phyloP scores from a whole-genome alignment of 2,797 vertebrate species.

The Dicrostonyx torquatus region DNA sequence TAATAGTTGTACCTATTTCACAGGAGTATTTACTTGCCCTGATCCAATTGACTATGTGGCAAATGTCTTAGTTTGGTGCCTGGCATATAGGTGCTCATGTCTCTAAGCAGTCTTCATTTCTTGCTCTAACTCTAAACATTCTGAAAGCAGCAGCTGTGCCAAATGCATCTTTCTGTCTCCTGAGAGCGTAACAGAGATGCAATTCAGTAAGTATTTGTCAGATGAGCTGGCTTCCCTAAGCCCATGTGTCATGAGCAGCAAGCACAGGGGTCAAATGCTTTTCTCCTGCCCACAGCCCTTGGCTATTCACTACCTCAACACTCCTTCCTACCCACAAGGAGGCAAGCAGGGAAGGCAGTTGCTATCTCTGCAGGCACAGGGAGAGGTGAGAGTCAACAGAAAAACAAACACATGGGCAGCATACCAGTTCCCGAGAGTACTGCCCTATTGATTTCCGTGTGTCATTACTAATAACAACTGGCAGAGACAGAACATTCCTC shows the following conservation, averaged over 20 bases:
- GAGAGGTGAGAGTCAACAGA: constrained; percentile 62
- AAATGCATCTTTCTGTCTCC: constrained; percentile 39
- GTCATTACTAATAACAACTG: constrained; percentile 69
- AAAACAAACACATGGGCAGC: constrained; percentile 35
- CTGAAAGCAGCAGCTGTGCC: constrained; percentile 45
- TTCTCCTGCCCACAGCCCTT: neutral
- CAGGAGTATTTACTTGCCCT: constrained; percentile 20
- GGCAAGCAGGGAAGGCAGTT: neutral
- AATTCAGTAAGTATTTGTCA: constrained; percentile 53
- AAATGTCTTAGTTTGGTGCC: constrained; percentile 25
- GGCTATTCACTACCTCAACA: neutral
- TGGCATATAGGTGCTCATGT: constrained; percentile 11
- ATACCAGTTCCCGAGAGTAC: constrained; percentile 28
- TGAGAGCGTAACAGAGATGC: constrained; percentile 39
- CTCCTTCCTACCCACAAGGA: neutral
- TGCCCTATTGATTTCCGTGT: constrained; percentile 61
- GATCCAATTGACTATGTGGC: constrained; percentile 28
- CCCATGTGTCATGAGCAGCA: neutral
- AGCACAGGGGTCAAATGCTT: neutral
- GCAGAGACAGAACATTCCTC: constrained; percentile 62
- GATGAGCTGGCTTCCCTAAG: neutral
- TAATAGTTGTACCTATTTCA: neutral
- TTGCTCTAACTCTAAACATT: constrained; percentile 64
- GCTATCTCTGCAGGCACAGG: neutral
- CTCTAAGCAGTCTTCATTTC: constrained; percentile 63